Base-by-base conservation (phyloP, 1,140 invertebrate genomes). In the Hyles euphorbiae region DNA sequence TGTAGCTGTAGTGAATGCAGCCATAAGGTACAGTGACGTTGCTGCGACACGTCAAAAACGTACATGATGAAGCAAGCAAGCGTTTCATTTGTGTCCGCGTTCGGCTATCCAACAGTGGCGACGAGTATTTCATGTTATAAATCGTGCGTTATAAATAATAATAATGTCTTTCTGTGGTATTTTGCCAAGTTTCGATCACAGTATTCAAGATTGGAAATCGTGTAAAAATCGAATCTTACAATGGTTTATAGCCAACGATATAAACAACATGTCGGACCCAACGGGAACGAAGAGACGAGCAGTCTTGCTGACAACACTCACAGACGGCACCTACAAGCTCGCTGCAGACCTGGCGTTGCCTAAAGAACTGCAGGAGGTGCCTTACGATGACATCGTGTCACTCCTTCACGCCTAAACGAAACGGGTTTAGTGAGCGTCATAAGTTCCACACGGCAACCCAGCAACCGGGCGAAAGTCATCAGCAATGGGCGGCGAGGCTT, bases 201-300 rank as follows among this genome's bases (percentile, higher is more conserved):
- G 22, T 3, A 22, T 45, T 8, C 57, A 67, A 57, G 56, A 62
- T n/a, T 67, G 64, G 64, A 53, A 48, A 3, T 54, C n/a, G 9
- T 67, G 36, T 51, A 59, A 66, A 44, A 51, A 12, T 11, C 50
- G 63, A 50, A 49, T 65, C 56, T 44, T 60, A 12, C 58, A 65
- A 47, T 60, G 63, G 58, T 65, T 65, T 46, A 58, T 61, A 46
- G 63, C 63, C 9, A 65, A 65, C 44, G 51, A 65, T 33, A 58
- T 65, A 47, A 51, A 22, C 6, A 43, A 44, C 1, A 43, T 46
- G 47, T 47, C 53, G 34, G 54, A 64, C 53, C 56, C 56, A 44
- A 32, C 57, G 12, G 48, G 33, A 9, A 47, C 59, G n/a, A 60
- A 60, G 53, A 40, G 57, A 34, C 46, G 58, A 34, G 62, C 53